Evolutionary conservation across 2,888 invertebrate genomes (phyloP).

Genomic region (Drosophila mimetica): DNA sequence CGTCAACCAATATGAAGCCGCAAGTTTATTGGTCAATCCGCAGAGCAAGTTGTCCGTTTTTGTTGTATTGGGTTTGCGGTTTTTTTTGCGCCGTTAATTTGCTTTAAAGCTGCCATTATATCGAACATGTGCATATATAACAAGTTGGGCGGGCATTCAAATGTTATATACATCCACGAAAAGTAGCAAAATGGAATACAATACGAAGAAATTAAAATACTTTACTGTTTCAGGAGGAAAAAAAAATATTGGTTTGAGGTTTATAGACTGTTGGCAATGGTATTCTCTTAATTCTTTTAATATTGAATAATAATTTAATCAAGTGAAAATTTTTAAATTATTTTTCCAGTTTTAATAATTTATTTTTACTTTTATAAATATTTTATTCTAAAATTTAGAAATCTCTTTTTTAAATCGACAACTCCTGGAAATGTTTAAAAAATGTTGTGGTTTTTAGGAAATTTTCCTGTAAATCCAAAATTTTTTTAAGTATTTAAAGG

Average conservation of each 20-base stretch:
- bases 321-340: no score
- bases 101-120: constrained; percentile 43
- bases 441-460: no score
- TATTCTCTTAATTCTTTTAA: no score
- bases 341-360: neutral
- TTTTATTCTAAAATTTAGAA: no score
- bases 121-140: constrained; percentile 50
- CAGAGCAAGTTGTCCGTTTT: constrained; percentile 36
- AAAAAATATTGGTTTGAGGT: no score
- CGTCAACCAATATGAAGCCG: constrained; percentile 81
- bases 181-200: neutral
- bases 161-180: neutral
- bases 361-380: neutral
- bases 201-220: neutral
- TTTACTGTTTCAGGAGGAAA: no score
- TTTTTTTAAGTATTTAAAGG: no score
- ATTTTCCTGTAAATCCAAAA: no score
- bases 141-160: constrained; percentile 48
- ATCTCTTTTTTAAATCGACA: no score
- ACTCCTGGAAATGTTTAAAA: no score
- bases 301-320: no score
- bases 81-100: constrained; percentile 26
- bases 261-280: no score
- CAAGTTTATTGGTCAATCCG: constrained; percentile 83
- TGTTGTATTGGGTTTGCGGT: constrained; percentile 26